phyloP scores from a whole-genome alignment of 2,113 vertebrate species.

The Excalfactoria chinensis region DNA sequence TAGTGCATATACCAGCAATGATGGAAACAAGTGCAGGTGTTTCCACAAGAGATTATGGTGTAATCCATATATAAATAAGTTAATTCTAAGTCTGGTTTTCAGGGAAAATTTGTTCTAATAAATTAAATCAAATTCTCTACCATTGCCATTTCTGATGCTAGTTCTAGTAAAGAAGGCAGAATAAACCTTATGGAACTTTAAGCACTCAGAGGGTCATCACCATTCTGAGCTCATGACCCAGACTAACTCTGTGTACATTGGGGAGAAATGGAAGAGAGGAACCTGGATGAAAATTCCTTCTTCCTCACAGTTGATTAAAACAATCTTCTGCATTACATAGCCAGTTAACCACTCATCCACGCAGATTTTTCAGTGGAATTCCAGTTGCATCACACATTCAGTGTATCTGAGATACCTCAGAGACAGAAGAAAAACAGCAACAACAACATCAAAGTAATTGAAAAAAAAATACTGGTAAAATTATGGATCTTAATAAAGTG shows the following conservation, averaged over 20 bases:
- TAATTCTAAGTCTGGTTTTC: neutral
- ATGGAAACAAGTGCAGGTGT: neutral
- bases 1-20: neutral
- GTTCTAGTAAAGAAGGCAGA: neutral
- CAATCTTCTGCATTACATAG: neutral
- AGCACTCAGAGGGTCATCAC: neutral
- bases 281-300: neutral
- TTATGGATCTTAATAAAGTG: neutral
- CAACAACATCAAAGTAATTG: neutral
- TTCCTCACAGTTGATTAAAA: neutral
- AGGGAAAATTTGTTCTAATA: neutral
- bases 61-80: neutral
- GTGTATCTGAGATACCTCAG: neutral
- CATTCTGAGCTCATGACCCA: neutral
- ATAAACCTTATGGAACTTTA: constrained; percentile 26
- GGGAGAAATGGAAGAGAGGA: neutral
- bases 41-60: neutral
- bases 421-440: neutral
- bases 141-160: neutral
- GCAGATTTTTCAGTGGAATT: neutral
- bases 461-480: neutral
- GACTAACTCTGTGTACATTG: neutral
- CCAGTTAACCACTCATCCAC: neutral
- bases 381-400: neutral
- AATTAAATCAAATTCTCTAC: neutral